These are phyloP conservation scores for Amphipoea lucens DNA, from an alignment of 2,888 invertebrate species.

Conservation along the genomic window DNA sequence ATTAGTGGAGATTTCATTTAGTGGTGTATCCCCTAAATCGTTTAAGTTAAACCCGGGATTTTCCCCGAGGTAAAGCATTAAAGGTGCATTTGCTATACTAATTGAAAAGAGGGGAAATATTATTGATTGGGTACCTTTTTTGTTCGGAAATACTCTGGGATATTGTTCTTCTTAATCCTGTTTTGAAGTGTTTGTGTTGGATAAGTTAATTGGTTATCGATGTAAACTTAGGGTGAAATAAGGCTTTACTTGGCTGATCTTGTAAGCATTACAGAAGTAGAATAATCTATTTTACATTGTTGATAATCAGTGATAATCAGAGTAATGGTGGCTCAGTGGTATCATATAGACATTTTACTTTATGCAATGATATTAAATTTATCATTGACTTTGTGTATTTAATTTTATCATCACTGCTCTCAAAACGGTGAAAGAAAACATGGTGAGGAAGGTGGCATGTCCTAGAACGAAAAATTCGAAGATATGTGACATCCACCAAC, in stretches of 20 bases:
- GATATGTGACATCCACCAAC: too few relatives aligned
- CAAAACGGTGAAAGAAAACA: too few relatives aligned
- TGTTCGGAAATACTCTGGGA: conserved; percentile 45
- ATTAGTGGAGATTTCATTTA: conserved; percentile 78
- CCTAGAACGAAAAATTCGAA: too few relatives aligned
- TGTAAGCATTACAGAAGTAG: background rate
- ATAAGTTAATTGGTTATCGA: conserved; percentile 41
- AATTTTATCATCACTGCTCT: too few relatives aligned
- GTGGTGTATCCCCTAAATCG: conserved; percentile 82
- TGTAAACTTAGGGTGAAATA: conserved; percentile 5
- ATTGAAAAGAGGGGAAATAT: conserved; percentile 83
- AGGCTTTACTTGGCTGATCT: background rate
- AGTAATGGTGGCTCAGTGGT: too few relatives aligned
- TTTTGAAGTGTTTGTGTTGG: conserved; percentile 24
- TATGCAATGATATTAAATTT: too few relatives aligned
- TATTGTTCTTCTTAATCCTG: conserved; percentile 44
- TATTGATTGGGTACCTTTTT: conserved; percentile 79
- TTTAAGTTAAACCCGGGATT: conserved; percentile 82
- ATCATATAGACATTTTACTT: too few relatives aligned
- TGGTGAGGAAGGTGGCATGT: too few relatives aligned
- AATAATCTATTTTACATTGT: too few relatives aligned
- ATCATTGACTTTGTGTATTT: too few relatives aligned
- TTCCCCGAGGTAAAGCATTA: conserved; percentile 82
- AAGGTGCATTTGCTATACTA: conserved; percentile 86
- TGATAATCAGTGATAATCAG: too few relatives aligned